Percentiles rank a stretch among this genome's conserved stretches.
These are phyloP conservation scores for Temnothorax curvispinosus DNA, from an alignment of 1,140 invertebrate genomes.

Conservation along the genomic window DNA sequence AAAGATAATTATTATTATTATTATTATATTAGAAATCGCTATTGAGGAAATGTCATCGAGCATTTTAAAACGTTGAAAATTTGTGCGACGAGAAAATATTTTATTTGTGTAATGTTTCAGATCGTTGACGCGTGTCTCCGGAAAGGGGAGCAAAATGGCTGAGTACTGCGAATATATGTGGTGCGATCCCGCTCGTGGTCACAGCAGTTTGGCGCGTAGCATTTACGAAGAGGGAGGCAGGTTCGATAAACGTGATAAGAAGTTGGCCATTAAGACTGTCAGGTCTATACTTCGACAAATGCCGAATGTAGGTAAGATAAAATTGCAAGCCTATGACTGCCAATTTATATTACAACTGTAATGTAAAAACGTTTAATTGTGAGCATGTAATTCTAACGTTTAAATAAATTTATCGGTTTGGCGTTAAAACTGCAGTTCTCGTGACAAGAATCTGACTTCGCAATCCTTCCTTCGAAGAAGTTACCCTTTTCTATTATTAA, in stretches of 20 bases:
- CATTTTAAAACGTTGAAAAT: no score
- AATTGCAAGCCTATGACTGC: background rate
- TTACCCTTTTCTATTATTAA: background rate
- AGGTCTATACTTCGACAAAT: constrained; percentile 86
- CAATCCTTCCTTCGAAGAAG: background rate
- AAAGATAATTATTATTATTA: no score
- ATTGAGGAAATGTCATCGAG: no score
- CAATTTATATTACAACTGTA: background rate
- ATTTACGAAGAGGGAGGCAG: constrained; percentile 79
- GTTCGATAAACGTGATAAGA: constrained; percentile 81
- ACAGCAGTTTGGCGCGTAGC: constrained; percentile 74
- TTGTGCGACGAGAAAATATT: no score
- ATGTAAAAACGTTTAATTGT: background rate
- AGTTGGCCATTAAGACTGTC: constrained; percentile 85
- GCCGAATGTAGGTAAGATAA: constrained; percentile 86
- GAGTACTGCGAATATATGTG: constrained; percentile 85
- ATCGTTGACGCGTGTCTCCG: background rate
- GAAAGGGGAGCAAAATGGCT: constrained; percentile 75
- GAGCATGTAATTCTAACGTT: background rate
- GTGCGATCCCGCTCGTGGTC: constrained; percentile 76
- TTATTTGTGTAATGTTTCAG: constrained; percentile 42
- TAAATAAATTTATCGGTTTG: background rate
- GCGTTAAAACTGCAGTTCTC: background rate
- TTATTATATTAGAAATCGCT: no score
- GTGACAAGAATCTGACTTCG: background rate